phyloP scores from a whole-genome alignment of 2,113 vertebrate species.

The Indicator maculatus region DNA sequence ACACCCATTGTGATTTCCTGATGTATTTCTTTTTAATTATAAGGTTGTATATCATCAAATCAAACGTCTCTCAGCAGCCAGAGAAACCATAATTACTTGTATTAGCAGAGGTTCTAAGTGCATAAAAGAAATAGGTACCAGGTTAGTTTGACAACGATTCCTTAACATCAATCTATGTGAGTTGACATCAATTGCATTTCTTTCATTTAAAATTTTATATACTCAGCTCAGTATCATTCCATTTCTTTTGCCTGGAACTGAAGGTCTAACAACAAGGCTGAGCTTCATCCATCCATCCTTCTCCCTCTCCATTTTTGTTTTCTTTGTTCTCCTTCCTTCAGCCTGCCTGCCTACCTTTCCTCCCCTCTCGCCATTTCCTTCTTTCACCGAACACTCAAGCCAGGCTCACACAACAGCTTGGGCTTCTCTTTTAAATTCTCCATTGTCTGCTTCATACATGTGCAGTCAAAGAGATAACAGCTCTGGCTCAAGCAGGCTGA shows the following conservation, averaged over 20 bases:
- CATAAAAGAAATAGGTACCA: not conserved
- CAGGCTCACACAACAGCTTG: no score
- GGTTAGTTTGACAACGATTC: not conserved
- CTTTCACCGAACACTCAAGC: no score
- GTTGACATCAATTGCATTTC: not conserved
- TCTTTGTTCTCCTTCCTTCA: no score
- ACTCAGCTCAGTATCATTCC: not conserved
- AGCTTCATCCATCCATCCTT: not conserved
- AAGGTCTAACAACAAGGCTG: not conserved
- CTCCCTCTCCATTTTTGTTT: no score
- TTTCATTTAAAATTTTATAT: not conserved
- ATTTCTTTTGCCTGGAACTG: not conserved
- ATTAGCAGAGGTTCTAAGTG: not conserved
- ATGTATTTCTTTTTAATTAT: not conserved
- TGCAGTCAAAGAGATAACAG: no score
- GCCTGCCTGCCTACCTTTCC: no score
- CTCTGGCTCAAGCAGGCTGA: no score
- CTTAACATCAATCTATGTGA: not conserved
- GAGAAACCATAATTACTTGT: constrained; percentile 20
- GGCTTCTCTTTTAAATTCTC: no score
- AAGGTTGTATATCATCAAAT: not conserved
- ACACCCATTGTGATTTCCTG: not conserved
- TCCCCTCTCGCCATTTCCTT: no score
- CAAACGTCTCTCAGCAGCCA: not conserved
- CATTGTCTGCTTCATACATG: no score